phyloP scores from a whole-genome alignment of 2,797 vertebrate species.

The Mormyrops boulengeri region DNA sequence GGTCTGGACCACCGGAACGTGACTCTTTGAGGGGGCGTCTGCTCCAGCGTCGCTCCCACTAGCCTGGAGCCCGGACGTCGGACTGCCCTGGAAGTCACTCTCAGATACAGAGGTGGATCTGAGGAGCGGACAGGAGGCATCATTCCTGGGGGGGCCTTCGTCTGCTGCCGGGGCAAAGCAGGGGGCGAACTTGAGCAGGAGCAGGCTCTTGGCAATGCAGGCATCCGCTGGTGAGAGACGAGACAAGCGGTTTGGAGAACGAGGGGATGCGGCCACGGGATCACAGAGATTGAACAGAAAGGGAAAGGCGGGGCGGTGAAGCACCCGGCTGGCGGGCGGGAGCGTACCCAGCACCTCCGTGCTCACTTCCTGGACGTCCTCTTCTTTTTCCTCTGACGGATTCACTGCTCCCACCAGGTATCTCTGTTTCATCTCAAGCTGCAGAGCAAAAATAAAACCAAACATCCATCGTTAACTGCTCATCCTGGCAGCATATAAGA shows the following conservation, averaged over 20 bases:
- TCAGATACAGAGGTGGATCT: constrained; percentile 70
- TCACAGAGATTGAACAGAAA: background rate
- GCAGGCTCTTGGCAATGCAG: constrained; percentile 85
- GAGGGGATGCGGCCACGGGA: background rate
- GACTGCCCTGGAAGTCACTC: constrained; percentile 72
- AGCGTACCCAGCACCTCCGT: constrained; percentile 81
- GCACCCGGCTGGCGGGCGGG: constrained; percentile 52
- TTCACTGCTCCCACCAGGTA: constrained; percentile 73
- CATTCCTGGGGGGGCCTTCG: constrained; percentile 42
- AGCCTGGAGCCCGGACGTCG: constrained; percentile 23
- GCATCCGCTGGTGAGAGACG: constrained; percentile 65
- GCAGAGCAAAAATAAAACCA: constrained; percentile 13
- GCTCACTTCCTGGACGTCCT: constrained; percentile 65
- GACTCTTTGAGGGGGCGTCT: constrained; percentile 14
- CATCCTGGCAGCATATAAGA: background rate
- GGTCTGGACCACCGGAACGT: constrained; percentile 25
- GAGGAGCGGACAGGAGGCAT: constrained; percentile 29
- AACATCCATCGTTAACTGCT: background rate
- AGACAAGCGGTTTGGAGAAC: background rate
- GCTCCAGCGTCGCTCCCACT: constrained; percentile 24
- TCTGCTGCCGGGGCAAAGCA: constrained; percentile 37
- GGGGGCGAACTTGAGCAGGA: constrained; percentile 78
- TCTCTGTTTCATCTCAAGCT: constrained; percentile 97
- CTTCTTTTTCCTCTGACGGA: constrained; percentile 65
- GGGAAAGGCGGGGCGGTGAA: background rate